Evolutionary conservation across 2,113 vertebrate species (phyloP).

Genomic region (Brienomyrus brachyistius): DNA sequence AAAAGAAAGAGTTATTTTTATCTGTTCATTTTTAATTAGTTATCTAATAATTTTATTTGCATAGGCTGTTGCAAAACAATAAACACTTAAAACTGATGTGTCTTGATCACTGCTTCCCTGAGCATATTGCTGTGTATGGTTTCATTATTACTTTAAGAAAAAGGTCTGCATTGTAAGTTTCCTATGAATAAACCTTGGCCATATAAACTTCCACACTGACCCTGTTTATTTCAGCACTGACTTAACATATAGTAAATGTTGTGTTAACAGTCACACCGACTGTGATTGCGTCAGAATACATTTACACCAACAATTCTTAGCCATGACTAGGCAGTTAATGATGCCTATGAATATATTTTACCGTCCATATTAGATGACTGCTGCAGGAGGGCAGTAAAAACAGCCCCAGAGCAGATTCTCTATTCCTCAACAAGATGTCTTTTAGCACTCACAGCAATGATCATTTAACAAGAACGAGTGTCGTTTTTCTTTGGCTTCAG

Average conservation of each 20-base stretch:
- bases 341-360: constrained; percentile 61
- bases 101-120: background rate
- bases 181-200: background rate
- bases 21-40: background rate
- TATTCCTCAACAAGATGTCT: constrained; percentile 70
- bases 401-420: constrained; percentile 37
- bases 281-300: background rate
- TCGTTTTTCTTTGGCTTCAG: constrained; percentile 51
- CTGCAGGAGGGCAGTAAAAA: constrained; percentile 50
- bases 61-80: background rate
- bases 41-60: background rate
- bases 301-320: constrained; percentile 41
- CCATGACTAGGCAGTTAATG: constrained; percentile 63
- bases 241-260: background rate
- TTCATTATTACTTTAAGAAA: background rate
- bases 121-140: background rate
- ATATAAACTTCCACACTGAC: background rate
- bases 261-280: background rate
- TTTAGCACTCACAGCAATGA: constrained; percentile 68
- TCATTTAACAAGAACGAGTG: constrained; percentile 71
- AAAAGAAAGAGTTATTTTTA: background rate
- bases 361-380: constrained; percentile 58
- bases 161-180: background rate
- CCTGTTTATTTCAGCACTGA: background rate
- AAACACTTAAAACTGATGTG: no score